Evolutionary conservation across 2,113 vertebrate species (phyloP).

Genomic region (Geococcyx californianus): DNA sequence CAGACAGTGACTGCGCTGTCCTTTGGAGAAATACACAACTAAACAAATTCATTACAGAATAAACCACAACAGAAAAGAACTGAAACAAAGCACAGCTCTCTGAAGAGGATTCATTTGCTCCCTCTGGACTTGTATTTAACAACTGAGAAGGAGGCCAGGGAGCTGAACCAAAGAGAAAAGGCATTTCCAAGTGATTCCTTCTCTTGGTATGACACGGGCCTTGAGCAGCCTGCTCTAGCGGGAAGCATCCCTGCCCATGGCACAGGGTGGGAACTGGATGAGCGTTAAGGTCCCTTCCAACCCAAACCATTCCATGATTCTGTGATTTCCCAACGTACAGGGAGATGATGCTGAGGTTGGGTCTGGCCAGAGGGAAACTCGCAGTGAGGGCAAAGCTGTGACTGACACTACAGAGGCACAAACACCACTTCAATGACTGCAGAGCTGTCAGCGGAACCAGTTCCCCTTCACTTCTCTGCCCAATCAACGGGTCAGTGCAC

Average conservation of each 20-base stretch:
- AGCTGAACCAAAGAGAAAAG: neutral
- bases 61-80: neutral
- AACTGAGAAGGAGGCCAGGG: neutral
- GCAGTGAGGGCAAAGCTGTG: neutral
- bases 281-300: too few relatives aligned
- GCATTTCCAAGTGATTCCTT: neutral
- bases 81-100: neutral
- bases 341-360: neutral
- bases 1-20: neutral
- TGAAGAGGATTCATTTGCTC: neutral
- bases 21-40: neutral
- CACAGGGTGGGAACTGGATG: too few relatives aligned
- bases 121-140: neutral
- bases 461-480: neutral
- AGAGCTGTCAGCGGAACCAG: neutral
- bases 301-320: too few relatives aligned
- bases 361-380: neutral
- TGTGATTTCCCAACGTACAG: fast-evolving
- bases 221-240: too few relatives aligned
- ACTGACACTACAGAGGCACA: neutral
- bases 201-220: neutral
- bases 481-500: fast-evolving
- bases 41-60: neutral
- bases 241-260: too few relatives aligned
- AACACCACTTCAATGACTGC: neutral